These are phyloP conservation scores for Pterophyllum scalare DNA, from an alignment of 2,113 vertebrate species.

Conservation along the genomic window DNA sequence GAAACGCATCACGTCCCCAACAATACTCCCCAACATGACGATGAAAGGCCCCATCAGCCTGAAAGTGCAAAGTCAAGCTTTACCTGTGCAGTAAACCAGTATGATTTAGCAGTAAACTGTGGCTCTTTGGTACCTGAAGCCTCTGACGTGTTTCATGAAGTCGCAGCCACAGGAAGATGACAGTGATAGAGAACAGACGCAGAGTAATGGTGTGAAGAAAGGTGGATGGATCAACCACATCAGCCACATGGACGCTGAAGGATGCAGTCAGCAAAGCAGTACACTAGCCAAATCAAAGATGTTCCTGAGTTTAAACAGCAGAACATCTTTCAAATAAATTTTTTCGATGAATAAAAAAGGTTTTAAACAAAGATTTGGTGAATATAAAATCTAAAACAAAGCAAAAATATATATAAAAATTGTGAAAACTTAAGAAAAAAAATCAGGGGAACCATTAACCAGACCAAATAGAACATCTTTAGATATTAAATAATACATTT, in stretches of 20 bases:
- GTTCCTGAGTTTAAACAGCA: slow-evolving; percentile 61
- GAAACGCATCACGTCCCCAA: slow-evolving; percentile 74
- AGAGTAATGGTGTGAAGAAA: slow-evolving; percentile 47
- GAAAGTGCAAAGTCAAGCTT: neutral
- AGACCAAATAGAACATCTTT: neutral
- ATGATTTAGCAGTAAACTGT: neutral
- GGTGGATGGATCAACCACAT: slow-evolving; percentile 44
- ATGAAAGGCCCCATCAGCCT: slow-evolving; percentile 79
- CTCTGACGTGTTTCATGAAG: slow-evolving; percentile 81
- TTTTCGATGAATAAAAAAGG: neutral
- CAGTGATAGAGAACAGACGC: slow-evolving; percentile 70
- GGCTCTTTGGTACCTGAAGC: slow-evolving; percentile 70
- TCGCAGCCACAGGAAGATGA: slow-evolving; percentile 79
- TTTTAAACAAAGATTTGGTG: neutral
- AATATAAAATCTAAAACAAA: neutral
- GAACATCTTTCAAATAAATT: neutral
- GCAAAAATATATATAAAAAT: neutral
- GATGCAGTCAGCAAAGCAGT: slow-evolving; percentile 62
- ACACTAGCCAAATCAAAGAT: slow-evolving; percentile 79
- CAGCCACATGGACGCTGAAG: slow-evolving; percentile 65
- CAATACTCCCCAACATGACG: slow-evolving; percentile 76
- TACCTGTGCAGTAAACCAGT: neutral
- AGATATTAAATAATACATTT: neutral
- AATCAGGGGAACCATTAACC: neutral
- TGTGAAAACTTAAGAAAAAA: neutral